Conservation (phyloP, 2,797 vertebrate genomes). For the Melanotaenia trifasciata region DNA sequence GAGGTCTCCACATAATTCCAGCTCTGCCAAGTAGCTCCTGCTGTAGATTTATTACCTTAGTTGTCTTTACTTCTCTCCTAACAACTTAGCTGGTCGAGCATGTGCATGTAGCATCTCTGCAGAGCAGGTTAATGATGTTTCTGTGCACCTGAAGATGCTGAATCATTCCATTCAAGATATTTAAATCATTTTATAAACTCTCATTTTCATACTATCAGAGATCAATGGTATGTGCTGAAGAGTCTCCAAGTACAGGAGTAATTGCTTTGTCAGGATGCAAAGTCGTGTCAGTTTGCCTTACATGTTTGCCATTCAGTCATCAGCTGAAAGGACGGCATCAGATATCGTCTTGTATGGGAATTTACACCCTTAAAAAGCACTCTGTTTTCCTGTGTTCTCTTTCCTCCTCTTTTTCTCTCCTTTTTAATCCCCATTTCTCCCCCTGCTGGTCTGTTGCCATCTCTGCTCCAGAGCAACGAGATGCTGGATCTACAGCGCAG, state of each 20-base stretch:
- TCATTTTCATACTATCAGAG: neutral
- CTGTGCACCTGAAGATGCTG: conserved; percentile 35
- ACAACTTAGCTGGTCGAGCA: conserved; percentile 26
- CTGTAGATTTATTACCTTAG: conserved; percentile 41
- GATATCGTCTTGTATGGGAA: neutral
- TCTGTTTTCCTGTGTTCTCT: neutral
- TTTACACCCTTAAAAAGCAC: neutral
- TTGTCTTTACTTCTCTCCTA: conserved; percentile 7
- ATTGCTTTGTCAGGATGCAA: neutral
- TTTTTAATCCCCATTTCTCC: conserved; percentile 1
- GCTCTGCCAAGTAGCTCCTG: neutral
- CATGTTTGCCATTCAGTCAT: neutral
- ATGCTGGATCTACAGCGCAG: conserved; percentile 92
- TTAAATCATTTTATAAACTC: neutral
- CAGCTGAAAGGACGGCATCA: neutral
- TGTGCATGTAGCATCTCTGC: conserved; percentile 31
- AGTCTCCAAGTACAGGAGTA: neutral
- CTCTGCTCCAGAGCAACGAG: conserved; percentile 88
- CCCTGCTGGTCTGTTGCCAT: conserved; percentile 1
- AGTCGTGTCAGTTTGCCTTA: neutral
- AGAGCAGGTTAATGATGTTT: conserved; percentile 25
- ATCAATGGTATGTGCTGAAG: neutral
- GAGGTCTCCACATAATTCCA: conserved; percentile 15
- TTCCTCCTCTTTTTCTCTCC: neutral
- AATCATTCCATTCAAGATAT: conserved; percentile 29